Conservation (phyloP, 2,888 invertebrate genomes). For the Pardosa pseudoannulata region DNA sequence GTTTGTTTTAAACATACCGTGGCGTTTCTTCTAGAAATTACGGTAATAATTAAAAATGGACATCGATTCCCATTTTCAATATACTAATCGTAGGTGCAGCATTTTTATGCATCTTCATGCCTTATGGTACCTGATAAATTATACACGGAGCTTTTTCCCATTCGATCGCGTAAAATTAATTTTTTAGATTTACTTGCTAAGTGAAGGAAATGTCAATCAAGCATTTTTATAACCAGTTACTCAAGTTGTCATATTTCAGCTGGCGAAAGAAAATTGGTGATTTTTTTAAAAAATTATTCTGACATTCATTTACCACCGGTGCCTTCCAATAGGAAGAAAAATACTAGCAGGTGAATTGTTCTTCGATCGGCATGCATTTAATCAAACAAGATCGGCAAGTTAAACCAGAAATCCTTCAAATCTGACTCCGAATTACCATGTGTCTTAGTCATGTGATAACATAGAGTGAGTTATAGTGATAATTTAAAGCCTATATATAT, state of each 20-base stretch:
- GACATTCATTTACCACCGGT: background rate
- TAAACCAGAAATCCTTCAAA: constrained; percentile 15
- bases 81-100: no score
- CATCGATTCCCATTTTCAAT: no score
- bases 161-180: no score
- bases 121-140: no score
- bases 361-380: background rate
- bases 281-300: background rate
- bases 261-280: background rate
- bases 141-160: no score
- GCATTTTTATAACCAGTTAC: no score
- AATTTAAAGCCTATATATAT: constrained; percentile 62
- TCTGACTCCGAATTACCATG: constrained; percentile 39
- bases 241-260: constrained; percentile 4
- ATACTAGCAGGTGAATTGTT: background rate
- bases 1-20: no score
- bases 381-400: background rate
- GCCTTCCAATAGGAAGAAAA: constrained; percentile 7
- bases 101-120: no score
- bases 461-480: constrained; percentile 65
- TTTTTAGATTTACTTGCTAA: no score
- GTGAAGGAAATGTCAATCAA: no score
- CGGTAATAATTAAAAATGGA: no score
- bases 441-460: constrained; percentile 61
- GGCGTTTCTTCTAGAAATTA: no score